Percentiles rank a stretch among this genome's conserved stretches.
Evolutionary conservation across 1,140 invertebrate genomes (phyloP).

Genomic region (Pseudomyrmex pallidus): DNA sequence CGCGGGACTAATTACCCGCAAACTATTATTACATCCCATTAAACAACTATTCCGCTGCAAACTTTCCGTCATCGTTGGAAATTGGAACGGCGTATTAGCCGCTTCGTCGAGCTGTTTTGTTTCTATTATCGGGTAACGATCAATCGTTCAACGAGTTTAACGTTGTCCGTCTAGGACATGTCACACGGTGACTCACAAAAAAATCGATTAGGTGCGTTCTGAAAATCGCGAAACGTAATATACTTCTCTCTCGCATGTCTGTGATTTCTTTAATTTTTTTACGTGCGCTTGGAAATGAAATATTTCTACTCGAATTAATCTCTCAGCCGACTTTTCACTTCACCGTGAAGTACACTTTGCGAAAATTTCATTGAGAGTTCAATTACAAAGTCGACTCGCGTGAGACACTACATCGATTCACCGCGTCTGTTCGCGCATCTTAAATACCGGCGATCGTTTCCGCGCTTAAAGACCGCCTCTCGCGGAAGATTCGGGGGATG

Average conservation of each 20-base stretch:
- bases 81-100: constrained; percentile 70
- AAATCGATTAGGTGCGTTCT: constrained; percentile 15
- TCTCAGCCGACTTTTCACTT: background rate
- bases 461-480: constrained; percentile 62
- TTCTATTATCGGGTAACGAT: constrained; percentile 76
- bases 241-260: too few species aligned
- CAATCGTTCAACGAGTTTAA: constrained; percentile 68
- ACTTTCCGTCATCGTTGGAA: constrained; percentile 68
- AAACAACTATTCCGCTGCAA: constrained; percentile 73
- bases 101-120: constrained; percentile 70
- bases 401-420: background rate
- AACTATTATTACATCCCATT: constrained; percentile 76
- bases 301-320: constrained; percentile 4
- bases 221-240: background rate
- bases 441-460: constrained; percentile 66
- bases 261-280: background rate
- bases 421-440: constrained; percentile 53
- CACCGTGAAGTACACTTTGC: background rate
- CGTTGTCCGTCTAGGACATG: constrained; percentile 32
- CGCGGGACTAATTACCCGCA: constrained; percentile 77
- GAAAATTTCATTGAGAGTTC: background rate
- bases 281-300: background rate
- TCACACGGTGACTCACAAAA: background rate
- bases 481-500: constrained; percentile 68
- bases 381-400: constrained; percentile 15